Conservation (phyloP, 2,888 invertebrate species). For the Diaphora mendica region DNA sequence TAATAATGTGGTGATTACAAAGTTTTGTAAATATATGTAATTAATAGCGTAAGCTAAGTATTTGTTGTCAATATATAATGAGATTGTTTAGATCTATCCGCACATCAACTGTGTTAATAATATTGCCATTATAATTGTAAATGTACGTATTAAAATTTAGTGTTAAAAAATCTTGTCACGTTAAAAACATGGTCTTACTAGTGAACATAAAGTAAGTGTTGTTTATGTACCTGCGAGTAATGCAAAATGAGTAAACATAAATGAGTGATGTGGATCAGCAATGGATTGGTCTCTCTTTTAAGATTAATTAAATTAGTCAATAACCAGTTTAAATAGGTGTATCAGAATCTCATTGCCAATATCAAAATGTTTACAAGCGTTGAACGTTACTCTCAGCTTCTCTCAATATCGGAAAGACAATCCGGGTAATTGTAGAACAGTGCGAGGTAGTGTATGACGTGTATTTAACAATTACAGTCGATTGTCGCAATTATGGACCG, state of each 20-base stretch:
- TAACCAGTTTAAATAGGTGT: background rate
- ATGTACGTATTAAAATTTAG: background rate
- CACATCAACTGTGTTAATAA: constrained; percentile 14
- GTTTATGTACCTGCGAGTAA: background rate
- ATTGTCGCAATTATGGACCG: too few relatives aligned
- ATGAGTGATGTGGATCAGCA: background rate
- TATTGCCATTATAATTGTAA: constrained; percentile 12
- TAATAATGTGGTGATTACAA: background rate
- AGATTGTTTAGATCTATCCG: constrained; percentile 29
- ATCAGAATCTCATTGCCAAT: background rate
- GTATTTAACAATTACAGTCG: too few relatives aligned
- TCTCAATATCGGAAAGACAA: too few relatives aligned
- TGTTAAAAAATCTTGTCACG: background rate
- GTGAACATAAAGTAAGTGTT: background rate
- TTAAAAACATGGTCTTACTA: background rate
- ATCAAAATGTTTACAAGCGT: background rate
- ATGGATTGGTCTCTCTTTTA: background rate
- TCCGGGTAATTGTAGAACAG: too few relatives aligned
- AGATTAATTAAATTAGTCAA: background rate
- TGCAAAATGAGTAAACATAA: background rate
- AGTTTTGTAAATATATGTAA: background rate
- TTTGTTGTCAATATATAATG: background rate
- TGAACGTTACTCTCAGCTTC: background rate
- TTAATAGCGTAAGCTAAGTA: background rate
- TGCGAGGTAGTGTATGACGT: too few relatives aligned